A percentile compares a stretch with the other conserved stretches of the same genome.
Evolutionary conservation across 2,113 vertebrate species (phyloP).

Genomic region (Cromileptes altivelis): DNA sequence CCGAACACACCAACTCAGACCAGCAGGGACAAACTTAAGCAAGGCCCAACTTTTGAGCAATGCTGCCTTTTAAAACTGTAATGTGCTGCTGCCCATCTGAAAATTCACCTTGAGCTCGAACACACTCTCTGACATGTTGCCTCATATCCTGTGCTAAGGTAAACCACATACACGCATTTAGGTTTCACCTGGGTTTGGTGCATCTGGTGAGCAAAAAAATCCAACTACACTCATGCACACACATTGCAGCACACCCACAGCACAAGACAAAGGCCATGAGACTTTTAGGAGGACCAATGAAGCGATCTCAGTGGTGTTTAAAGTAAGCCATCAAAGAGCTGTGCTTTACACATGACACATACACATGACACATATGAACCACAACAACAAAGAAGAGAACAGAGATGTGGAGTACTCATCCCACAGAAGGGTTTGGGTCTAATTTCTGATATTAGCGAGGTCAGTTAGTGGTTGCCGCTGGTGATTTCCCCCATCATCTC

Average conservation of each 20-base stretch:
- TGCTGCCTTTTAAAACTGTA: background rate
- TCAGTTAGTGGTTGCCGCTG: background rate
- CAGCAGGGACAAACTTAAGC: slow-evolving; percentile 24
- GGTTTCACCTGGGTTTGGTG: slow-evolving; percentile 65
- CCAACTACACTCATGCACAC: slow-evolving; percentile 8
- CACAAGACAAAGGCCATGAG: slow-evolving; percentile 40
- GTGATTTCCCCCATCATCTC: slow-evolving; percentile 22
- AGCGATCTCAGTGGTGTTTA: slow-evolving; percentile 41
- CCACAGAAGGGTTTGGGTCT: background rate
- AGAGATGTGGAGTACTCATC: background rate
- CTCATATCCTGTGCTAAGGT: slow-evolving; percentile 64
- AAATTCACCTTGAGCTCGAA: background rate
- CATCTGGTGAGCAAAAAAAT: slow-evolving; percentile 26
- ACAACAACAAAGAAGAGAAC: slow-evolving; percentile 28
- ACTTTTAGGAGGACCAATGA: background rate
- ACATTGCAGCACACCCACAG: slow-evolving; percentile 30
- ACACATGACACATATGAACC: slow-evolving; percentile 57
- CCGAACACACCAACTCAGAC: slow-evolving; percentile 31
- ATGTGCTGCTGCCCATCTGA: slow-evolving; percentile 39
- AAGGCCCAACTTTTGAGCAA: slow-evolving; percentile 17
- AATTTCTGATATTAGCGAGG: background rate
- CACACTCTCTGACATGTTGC: slow-evolving; percentile 25
- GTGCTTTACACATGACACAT: slow-evolving; percentile 58
- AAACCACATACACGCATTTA: slow-evolving; percentile 64
- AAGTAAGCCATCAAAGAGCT: slow-evolving; percentile 64